phyloP scores from a whole-genome alignment of 2,888 invertebrate genomes.

The Tipula helvola region DNA sequence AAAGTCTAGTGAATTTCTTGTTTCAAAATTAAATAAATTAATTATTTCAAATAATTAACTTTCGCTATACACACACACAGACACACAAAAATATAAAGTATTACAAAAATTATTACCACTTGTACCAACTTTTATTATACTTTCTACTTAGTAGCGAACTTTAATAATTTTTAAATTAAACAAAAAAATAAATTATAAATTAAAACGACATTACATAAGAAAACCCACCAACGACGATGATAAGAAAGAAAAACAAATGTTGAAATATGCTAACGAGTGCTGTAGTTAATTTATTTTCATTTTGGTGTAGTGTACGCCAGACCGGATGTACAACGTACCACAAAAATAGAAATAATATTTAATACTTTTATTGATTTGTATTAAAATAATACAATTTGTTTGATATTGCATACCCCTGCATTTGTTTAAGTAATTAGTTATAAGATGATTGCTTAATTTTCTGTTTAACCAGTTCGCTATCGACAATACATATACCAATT shows the following conservation, averaged over 20 bases:
- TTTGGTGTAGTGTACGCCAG: neutral
- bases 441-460: too few species aligned
- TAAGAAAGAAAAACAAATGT: neutral
- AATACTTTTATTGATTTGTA: too few species aligned
- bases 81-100: neutral
- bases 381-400: too few species aligned
- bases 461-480: too few species aligned
- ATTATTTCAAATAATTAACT: neutral
- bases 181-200: neutral
- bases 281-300: neutral
- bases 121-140: neutral
- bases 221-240: neutral
- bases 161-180: slow-evolving; percentile 4
- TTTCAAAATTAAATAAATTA: neutral
- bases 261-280: neutral
- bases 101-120: neutral
- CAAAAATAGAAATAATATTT: neutral
- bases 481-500: too few species aligned
- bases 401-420: too few species aligned
- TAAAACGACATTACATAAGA: neutral
- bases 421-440: too few species aligned
- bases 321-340: neutral
- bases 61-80: neutral
- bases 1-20: neutral
- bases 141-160: neutral